A percentile compares a stretch with the other conserved stretches of the same genome.
These are phyloP conservation scores for Leptinotarsa tumamoca DNA, from an alignment of 2,888 invertebrate genomes.

Conservation along the genomic window DNA sequence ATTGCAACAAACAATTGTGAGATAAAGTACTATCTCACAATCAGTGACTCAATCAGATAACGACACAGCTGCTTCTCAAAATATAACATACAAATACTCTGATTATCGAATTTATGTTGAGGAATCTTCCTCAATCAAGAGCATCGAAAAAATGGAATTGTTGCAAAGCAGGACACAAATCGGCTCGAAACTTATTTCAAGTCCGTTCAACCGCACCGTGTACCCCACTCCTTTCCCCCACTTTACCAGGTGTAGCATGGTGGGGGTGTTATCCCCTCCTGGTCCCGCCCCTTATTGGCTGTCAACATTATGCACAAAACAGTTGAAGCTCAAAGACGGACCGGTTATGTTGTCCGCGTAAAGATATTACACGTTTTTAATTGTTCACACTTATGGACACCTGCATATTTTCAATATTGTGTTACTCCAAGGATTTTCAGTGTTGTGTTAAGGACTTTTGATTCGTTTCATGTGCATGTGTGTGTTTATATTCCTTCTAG, in stretches of 20 bases:
- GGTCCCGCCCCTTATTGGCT: slow-evolving; percentile 67
- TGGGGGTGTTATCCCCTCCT: slow-evolving; percentile 65
- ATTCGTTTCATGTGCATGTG: slow-evolving; percentile 57
- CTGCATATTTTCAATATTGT: slow-evolving; percentile 47
- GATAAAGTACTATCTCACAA: background rate
- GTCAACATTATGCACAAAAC: slow-evolving; percentile 67
- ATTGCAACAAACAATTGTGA: too few species aligned
- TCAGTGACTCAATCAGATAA: background rate
- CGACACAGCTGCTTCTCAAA: background rate
- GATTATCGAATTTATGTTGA: slow-evolving; percentile 6
- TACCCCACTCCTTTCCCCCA: slow-evolving; percentile 55
- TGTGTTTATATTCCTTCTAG: slow-evolving; percentile 55
- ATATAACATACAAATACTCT: background rate
- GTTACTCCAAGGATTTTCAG: slow-evolving; percentile 52
- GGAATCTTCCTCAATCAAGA: slow-evolving; percentile 31
- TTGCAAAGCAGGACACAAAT: slow-evolving; percentile 55
- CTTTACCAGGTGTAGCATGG: slow-evolving; percentile 59
- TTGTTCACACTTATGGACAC: slow-evolving; percentile 46
- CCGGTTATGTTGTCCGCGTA: slow-evolving; percentile 66
- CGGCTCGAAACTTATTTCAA: slow-evolving; percentile 65
- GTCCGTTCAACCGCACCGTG: slow-evolving; percentile 64
- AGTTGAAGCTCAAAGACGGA: slow-evolving; percentile 66
- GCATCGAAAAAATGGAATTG: slow-evolving; percentile 56
- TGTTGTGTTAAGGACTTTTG: slow-evolving; percentile 56
- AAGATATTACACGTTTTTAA: slow-evolving; percentile 62